Conservation (phyloP, 1,140 invertebrate genomes). For the Magallana angulata region DNA sequence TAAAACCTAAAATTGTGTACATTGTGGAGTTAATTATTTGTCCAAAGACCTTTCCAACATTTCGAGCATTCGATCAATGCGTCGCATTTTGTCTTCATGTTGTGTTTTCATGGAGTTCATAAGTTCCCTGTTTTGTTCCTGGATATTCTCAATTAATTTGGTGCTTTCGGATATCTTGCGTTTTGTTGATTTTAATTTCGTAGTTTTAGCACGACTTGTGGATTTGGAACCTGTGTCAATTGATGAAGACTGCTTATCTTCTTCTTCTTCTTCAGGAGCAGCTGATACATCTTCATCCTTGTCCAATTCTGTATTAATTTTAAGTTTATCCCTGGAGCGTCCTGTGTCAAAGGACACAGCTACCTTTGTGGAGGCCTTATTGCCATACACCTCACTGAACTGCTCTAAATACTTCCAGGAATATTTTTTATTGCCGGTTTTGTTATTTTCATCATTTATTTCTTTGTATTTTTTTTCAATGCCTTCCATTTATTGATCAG, state of each 20-base stretch:
- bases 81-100: not conserved
- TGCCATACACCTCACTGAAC: not conserved
- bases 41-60: conserved; percentile 1
- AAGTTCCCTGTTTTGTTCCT: not conserved
- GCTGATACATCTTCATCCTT: too few species aligned
- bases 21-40: conserved; percentile 11
- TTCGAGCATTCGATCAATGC: not conserved
- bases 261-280: too few species aligned
- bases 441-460: not conserved
- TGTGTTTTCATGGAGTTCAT: conserved; percentile 10
- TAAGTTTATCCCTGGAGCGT: too few species aligned
- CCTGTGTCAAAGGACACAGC: too few species aligned
- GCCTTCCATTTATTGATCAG: not conserved
- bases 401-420: too few species aligned
- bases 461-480: conserved; percentile 8
- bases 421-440: too few species aligned
- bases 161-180: not conserved
- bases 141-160: not conserved
- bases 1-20: not conserved
- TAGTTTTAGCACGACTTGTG: too few species aligned
- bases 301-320: too few species aligned
- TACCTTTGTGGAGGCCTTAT: not conserved
- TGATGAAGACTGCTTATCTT: too few species aligned
- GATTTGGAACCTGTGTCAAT: too few species aligned
- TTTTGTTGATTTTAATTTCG: not conserved